Evolutionary conservation across 2,888 invertebrate genomes (phyloP), one percentile per base, ranked within the genome.

Genomic region (Phengaris alcon): DNA sequence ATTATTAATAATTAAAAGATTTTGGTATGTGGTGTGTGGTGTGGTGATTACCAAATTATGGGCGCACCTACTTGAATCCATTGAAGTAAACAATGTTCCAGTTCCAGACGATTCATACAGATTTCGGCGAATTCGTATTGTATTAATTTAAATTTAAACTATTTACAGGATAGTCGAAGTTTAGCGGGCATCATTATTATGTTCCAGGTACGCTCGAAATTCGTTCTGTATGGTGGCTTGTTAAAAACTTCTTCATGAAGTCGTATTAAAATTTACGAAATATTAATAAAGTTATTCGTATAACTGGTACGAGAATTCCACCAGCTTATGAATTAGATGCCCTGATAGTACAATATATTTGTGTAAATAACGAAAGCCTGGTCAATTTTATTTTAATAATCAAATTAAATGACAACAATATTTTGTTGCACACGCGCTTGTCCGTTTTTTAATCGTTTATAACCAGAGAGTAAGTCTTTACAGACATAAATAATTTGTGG

Each of bases 121-220:
- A 54, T 54, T 72, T 72, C 13, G 22, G 52, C 3, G 35, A 72
- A 72, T 54, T 22, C 44, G 51, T 48, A 35, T 54, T 72, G 15
- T 35, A 54, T 72, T 52, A 44, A 52, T 72, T 72, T 72, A 35
- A 35, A 52, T 72, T 52, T 54, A 72, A 72, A 54, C 54, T 72
- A 72, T 72, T 72, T 54, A 52, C 52, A 52, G 70, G 72, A 69
- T 69, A 69, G 69, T 15, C 35, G 54, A 54, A 72, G 72, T 72
- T 72, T 72, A 12, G 72, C 70, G 48, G 35, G 22, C 52, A 54
- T 12, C 54, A 72, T 72, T 72, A 72, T 72, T 72, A 35, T 54
- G 72, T 72, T 52, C 72, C 35, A 52, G 72, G 54, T 72, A 72
- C 72, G 72, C 22, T 54, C 22, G 12, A 54, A 72, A 72, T 44